Evolutionary conservation across 2,888 invertebrate genomes (phyloP).

Genomic region (Yponomeuta plumbellus): DNA sequence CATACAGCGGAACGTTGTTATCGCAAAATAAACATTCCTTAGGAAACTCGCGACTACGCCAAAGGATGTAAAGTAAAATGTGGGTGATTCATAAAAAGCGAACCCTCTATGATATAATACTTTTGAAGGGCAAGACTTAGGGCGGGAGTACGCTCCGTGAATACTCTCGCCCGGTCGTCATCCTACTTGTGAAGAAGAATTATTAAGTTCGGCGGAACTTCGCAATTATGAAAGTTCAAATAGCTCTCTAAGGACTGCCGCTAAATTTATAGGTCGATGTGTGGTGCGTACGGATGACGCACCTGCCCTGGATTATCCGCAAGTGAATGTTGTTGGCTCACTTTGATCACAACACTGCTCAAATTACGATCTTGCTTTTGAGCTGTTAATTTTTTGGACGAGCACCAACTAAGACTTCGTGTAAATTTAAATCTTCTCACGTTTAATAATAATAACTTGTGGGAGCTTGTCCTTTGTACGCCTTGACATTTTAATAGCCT

Average conservation of each 20-base stretch:
- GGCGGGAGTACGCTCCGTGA: slow-evolving; percentile 63
- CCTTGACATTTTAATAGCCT: too few relatives aligned
- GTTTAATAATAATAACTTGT: background rate
- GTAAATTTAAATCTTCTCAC: background rate
- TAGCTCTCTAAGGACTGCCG: slow-evolving; percentile 72
- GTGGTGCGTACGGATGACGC: slow-evolving; percentile 30
- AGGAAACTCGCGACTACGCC: slow-evolving; percentile 12
- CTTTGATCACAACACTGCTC: slow-evolving; percentile 7
- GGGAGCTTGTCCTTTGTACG: background rate
- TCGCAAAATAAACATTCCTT: slow-evolving; percentile 14
- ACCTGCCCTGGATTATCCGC: slow-evolving; percentile 30
- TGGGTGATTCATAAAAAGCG: slow-evolving; percentile 54
- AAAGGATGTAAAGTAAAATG: slow-evolving; percentile 43
- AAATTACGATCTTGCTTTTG: background rate
- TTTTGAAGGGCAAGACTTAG: slow-evolving; percentile 55
- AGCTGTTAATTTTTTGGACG: background rate
- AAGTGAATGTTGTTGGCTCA: slow-evolving; percentile 1
- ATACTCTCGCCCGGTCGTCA: slow-evolving; percentile 71
- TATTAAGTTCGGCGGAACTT: slow-evolving; percentile 75
- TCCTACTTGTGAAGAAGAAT: slow-evolving; percentile 74
- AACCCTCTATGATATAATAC: slow-evolving; percentile 51
- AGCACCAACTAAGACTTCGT: background rate
- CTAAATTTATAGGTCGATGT: slow-evolving; percentile 75
- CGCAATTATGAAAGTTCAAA: slow-evolving; percentile 77
- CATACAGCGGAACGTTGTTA: slow-evolving; percentile 6